Evolutionary conservation across 37 sponge, comb jelly and placozoan genomes (phyloP), one percentile per base, ranked within the genome.

Genomic region (Crambe crambe): DNA sequence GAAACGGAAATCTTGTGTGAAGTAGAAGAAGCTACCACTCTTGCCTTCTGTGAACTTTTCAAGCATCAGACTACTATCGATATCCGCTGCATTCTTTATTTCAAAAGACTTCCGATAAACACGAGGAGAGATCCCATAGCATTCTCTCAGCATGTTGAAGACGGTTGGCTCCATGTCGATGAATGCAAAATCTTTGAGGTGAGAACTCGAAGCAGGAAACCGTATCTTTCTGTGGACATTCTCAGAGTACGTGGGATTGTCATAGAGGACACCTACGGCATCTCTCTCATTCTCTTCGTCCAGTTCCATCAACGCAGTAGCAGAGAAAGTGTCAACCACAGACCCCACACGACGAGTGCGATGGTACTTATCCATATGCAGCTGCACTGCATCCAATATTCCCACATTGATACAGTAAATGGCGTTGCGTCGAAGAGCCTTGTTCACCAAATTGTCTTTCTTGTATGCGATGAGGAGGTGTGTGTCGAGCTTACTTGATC

Each of bases 31-130:
- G 76, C 91, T 90, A 0, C 97, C 97, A 73, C 94, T 93, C 73
- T 91, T 93, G 23, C 97, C 97, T 37, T 96, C 97, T 1, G 94
- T 93, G 79, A 96, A 96, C 44, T 90, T 96, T 71, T 96, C 97
- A 73, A 90, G 47, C 91, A 96, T 88, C 42, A 75, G 89, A 57
- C 76, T 75, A 66, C 79, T 85, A 23, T 96, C 94, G 32, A 89
- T 59, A 40, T 91, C 93, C 0, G 76, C 64, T 2, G 77, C 74
- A 56, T 84, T 81, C n/a, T 80, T 65, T 4, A 90, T 68, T 37
- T 58, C 73, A 73, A 96, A 96, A 27, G 97, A 93, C 35, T 85
- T 38, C 34, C 72, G 84, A 68, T 85, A 96, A 27, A n/a, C 32
- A n/a, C 56, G 54, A 3, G 81, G 73, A 35, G 78, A 56, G 27